A percentile compares a stretch with the other conserved stretches of the same genome.
Evolutionary conservation across 2,888 invertebrate species (phyloP).

Genomic region (Conus canariensis): DNA sequence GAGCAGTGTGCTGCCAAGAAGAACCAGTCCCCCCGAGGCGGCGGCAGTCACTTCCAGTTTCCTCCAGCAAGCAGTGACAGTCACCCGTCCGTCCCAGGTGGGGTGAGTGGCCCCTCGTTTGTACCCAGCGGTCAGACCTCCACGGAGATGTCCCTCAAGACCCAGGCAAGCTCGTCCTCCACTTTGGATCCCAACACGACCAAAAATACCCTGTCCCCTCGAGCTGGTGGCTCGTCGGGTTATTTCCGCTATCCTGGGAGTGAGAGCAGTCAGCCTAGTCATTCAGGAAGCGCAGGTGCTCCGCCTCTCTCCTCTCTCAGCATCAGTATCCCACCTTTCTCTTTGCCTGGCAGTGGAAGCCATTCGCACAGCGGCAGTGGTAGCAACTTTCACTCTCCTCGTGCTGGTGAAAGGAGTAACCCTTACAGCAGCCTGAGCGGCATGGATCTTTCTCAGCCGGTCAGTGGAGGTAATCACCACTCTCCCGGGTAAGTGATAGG

Average conservation of each 20-base stretch:
- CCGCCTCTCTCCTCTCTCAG: background rate
- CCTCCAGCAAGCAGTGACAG: background rate
- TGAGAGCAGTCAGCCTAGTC: background rate
- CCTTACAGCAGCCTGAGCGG: background rate
- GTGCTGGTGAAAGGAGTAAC: background rate
- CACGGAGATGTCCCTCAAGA: background rate
- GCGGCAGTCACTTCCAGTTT: background rate
- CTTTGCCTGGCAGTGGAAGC: background rate
- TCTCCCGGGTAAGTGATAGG: background rate
- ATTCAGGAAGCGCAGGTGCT: background rate
- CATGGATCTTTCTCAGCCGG: background rate
- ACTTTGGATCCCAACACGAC: background rate
- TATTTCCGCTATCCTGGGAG: background rate
- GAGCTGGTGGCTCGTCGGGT: background rate
- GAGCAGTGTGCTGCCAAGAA: slow-evolving; percentile 22
- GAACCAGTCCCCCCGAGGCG: background rate
- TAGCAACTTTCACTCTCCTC: background rate
- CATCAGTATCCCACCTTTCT: slow-evolving; percentile 17
- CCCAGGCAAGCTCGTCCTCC: background rate
- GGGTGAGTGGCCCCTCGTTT: background rate
- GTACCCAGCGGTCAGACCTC: background rate
- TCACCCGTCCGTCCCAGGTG: background rate
- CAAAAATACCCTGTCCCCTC: background rate
- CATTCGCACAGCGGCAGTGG: background rate
- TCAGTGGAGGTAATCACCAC: background rate